A percentile compares a stretch with the other conserved stretches of the same genome.
These are phyloP conservation scores for Caenorhabditis afra DNA, from an alignment of 2,888 invertebrate genomes.

Conservation along the genomic window DNA sequence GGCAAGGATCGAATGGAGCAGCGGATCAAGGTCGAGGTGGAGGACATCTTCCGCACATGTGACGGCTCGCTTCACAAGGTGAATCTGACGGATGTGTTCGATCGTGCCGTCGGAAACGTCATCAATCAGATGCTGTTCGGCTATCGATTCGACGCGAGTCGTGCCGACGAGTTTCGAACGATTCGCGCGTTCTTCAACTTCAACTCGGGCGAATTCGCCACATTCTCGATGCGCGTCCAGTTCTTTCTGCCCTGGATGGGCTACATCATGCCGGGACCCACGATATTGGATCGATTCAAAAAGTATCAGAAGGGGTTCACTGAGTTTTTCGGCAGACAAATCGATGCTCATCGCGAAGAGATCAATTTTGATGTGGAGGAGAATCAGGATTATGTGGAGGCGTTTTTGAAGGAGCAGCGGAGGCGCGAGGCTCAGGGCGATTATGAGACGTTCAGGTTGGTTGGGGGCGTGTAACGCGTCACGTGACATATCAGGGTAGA, in stretches of 20 bases:
- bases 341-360: constrained; percentile 51
- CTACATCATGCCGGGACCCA: constrained; percentile 52
- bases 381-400: constrained; percentile 51
- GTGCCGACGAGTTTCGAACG: constrained; percentile 48
- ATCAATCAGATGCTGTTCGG: constrained; percentile 66
- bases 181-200: constrained; percentile 56
- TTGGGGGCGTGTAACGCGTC: too few relatives aligned
- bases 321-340: constrained; percentile 61
- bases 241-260: constrained; percentile 58
- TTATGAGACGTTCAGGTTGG: constrained; percentile 43
- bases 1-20: constrained; percentile 59
- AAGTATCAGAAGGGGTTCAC: constrained; percentile 62
- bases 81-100: constrained; percentile 41
- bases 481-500: too few relatives aligned
- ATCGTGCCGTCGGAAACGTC: constrained; percentile 60
- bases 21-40: constrained; percentile 54
- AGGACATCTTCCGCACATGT: constrained; percentile 34
- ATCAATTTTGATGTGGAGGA: constrained; percentile 54
- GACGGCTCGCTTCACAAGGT: not conserved
- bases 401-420: constrained; percentile 56
- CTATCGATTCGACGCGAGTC: constrained; percentile 61
- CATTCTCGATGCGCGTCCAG: constrained; percentile 51
- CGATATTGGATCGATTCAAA: constrained; percentile 51
- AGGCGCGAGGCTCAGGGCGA: constrained; percentile 39
- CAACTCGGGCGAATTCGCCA: constrained; percentile 48